Evolutionary conservation across 1,140 invertebrate species (phyloP).

Genomic region (Caenorhabditis latens): DNA sequence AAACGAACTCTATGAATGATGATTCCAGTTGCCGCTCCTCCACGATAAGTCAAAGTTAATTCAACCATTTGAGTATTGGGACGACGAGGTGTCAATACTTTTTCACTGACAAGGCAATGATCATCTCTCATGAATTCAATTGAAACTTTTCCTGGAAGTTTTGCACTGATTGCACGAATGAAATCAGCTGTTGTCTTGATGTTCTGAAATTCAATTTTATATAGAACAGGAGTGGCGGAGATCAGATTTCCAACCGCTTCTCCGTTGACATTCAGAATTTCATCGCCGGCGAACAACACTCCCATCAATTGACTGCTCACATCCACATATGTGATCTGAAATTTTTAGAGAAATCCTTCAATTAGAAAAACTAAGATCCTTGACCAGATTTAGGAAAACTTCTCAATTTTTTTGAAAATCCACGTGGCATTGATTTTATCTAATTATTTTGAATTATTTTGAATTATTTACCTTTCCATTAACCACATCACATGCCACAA

Average conservation of each 20-base stretch:
- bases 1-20: conserved; percentile 40
- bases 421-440: background rate
- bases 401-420: too few relatives aligned
- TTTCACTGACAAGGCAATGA: conserved; percentile 48
- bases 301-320: conserved; percentile 53
- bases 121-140: conserved; percentile 53
- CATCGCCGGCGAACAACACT: conserved; percentile 24
- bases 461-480: conserved; percentile 37
- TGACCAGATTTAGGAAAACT: too few relatives aligned
- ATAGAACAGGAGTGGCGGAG: background rate
- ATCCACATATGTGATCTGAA: conserved; percentile 45
- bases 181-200: conserved; percentile 47
- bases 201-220: background rate
- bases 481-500: conserved; percentile 44
- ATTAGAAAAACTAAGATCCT: too few relatives aligned
- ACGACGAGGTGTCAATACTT: conserved; percentile 20
- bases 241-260: background rate
- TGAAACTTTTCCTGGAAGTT: conserved; percentile 41
- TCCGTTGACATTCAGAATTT: conserved; percentile 46
- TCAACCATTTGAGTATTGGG: conserved; percentile 37
- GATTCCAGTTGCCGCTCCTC: conserved; percentile 38
- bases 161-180: conserved; percentile 26
- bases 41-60: conserved; percentile 40
- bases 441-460: background rate
- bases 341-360: background rate